Percentiles rank a stretch among this genome's conserved stretches.
Conservation (phyloP, 2,113 vertebrate species). For the Lanius ludovicianus region DNA sequence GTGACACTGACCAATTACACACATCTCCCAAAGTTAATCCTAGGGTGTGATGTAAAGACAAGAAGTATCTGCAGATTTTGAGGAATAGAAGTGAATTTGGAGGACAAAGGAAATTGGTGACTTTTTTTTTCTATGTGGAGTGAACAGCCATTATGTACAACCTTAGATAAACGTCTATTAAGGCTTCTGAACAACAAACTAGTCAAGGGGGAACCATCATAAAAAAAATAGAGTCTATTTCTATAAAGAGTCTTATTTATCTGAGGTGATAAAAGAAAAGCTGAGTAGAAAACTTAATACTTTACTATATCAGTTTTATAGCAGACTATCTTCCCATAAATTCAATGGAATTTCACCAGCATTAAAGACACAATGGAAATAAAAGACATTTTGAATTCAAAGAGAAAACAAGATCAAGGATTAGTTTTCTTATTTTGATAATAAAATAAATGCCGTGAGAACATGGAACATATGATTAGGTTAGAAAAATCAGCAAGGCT, state of each 20-base stretch:
- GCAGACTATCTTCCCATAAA: background rate
- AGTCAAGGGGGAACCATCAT: background rate
- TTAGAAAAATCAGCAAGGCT: background rate
- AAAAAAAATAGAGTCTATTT: background rate
- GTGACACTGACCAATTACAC: background rate
- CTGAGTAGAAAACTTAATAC: conserved; percentile 4
- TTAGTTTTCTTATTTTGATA: background rate
- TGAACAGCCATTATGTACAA: background rate
- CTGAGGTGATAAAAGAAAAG: conserved; percentile 15
- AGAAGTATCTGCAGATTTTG: background rate
- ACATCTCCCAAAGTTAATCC: background rate
- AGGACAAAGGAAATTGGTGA: background rate
- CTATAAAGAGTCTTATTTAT: conserved; percentile 10
- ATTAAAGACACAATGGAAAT: background rate
- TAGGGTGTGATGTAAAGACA: accelerated
- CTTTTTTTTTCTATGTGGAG: background rate
- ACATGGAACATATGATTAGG: background rate
- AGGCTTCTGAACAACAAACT: background rate
- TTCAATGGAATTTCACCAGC: background rate
- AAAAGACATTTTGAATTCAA: background rate
- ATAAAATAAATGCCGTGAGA: background rate
- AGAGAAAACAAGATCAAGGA: background rate
- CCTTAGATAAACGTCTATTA: background rate
- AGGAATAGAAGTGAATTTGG: background rate
- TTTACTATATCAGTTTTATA: background rate